phyloP scores from a whole-genome alignment of 1,140 invertebrate species.

The Cotesia vestalis region DNA sequence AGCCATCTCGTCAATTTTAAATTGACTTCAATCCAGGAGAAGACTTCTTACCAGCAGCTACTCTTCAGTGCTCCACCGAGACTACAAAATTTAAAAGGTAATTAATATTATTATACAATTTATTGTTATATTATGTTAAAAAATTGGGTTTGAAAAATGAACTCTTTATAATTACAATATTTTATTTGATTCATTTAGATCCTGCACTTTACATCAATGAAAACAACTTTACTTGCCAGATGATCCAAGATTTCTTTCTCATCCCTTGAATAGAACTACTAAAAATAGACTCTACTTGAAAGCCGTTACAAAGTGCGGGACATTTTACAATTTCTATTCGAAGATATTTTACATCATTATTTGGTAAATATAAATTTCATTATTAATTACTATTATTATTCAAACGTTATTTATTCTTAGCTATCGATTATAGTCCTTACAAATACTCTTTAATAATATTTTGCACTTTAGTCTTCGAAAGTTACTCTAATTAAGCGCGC shows the following conservation, averaged over 20 bases:
- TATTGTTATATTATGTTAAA: too few relatives aligned
- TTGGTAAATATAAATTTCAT: background rate
- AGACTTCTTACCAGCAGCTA: too few relatives aligned
- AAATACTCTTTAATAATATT: background rate
- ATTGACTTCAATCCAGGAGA: too few relatives aligned
- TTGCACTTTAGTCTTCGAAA: background rate
- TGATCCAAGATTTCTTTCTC: background rate
- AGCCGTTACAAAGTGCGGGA: constrained; percentile 6
- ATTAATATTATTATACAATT: too few relatives aligned
- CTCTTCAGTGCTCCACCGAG: too few relatives aligned
- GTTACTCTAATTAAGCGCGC: constrained; percentile 1
- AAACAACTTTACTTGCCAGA: too few relatives aligned
- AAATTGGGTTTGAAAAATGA: too few relatives aligned
- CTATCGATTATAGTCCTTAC: background rate
- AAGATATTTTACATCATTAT: background rate
- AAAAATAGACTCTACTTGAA: constrained; percentile 1
- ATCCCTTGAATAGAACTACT: constrained; percentile 1
- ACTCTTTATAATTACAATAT: too few relatives aligned
- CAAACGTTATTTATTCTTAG: background rate
- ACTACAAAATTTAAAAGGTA: too few relatives aligned
- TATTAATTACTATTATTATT: background rate
- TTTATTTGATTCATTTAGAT: too few relatives aligned
- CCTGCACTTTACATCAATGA: too few relatives aligned
- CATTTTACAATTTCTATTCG: constrained; percentile 1
- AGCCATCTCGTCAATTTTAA: too few relatives aligned